These are phyloP conservation scores for Cheilosia vernalis DNA, from an alignment of 2,888 invertebrate genomes.

Conservation along the genomic window DNA sequence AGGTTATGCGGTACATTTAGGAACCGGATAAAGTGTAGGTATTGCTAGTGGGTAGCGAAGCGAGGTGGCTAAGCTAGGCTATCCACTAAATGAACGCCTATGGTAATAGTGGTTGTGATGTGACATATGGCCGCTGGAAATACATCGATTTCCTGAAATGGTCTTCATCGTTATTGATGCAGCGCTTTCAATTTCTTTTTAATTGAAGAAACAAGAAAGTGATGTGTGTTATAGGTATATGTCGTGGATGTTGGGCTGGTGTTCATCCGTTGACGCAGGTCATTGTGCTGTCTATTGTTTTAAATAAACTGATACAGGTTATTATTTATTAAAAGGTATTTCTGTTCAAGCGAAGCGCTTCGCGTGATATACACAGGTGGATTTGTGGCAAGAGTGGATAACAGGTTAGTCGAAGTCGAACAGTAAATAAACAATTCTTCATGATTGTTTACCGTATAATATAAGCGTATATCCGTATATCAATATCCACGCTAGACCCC, in stretches of 20 bases:
- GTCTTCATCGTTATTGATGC: conserved; percentile 17
- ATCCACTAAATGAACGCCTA: neutral
- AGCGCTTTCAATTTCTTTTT: conserved; percentile 68
- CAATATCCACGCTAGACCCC: no score
- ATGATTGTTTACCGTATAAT: no score
- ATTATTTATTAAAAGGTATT: neutral
- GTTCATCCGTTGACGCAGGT: conserved; percentile 29
- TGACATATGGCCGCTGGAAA: conserved; percentile 50
- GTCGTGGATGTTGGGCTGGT: neutral
- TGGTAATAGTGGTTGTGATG: conserved; percentile 13
- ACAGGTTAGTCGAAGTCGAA: no score
- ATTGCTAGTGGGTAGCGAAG: conserved; percentile 39
- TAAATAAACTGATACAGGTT: neutral
- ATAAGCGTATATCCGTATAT: no score
- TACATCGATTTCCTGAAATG: conserved; percentile 67
- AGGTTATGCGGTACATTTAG: conserved; percentile 68
- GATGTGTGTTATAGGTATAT: conserved; percentile 8
- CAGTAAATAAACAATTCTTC: no score
- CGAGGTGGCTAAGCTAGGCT: conserved; percentile 3
- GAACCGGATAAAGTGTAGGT: conserved; percentile 40
- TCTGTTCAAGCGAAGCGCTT: neutral
- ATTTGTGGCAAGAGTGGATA: no score
- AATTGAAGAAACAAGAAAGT: conserved; percentile 57
- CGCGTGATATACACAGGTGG: no score
- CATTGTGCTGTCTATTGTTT: conserved; percentile 35